These are phyloP conservation scores for Callyntrura sp. DNA, from an alignment of 2,888 invertebrate species.

Conservation along the genomic window DNA sequence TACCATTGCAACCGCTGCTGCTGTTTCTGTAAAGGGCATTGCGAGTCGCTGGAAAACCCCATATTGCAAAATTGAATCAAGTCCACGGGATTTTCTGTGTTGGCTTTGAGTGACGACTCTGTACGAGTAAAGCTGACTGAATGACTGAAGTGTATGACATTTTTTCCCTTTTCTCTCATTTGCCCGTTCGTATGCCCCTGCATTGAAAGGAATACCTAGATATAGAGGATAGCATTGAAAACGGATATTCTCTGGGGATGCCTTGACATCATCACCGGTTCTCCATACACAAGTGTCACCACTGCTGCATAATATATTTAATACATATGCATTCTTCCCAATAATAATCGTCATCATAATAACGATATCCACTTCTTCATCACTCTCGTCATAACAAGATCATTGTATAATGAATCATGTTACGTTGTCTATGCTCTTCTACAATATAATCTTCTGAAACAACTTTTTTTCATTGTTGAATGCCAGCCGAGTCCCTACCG, in stretches of 20 bases:
- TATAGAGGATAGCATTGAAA: constrained; percentile 56
- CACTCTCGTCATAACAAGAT: constrained; percentile 45
- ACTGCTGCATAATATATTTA: not conserved
- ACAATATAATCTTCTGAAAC: constrained; percentile 10
- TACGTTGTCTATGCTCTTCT: too few species aligned
- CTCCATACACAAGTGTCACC: not conserved
- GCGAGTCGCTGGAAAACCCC: constrained; percentile 19
- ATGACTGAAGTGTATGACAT: constrained; percentile 60
- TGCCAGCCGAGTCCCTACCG: not conserved
- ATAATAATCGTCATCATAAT: constrained; percentile 17
- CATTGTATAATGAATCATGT: constrained; percentile 25
- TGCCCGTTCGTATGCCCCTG: not conserved
- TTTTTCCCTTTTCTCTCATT: constrained; percentile 22
- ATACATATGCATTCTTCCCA: constrained; percentile 1
- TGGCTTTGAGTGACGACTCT: constrained; percentile 8
- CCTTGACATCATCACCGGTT: constrained; percentile 53
- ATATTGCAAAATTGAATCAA: constrained; percentile 75
- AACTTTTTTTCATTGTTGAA: constrained; percentile 53
- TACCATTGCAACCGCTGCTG: not conserved
- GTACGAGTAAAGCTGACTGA: not conserved
- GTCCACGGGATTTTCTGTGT: not conserved
- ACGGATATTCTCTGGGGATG: constrained; percentile 58
- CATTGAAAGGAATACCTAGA: constrained; percentile 10
- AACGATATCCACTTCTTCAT: constrained; percentile 60
- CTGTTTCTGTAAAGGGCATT: constrained; percentile 31